Base-by-base conservation (phyloP, 2,888 invertebrate species). In the Myopa tessellatipennis region DNA sequence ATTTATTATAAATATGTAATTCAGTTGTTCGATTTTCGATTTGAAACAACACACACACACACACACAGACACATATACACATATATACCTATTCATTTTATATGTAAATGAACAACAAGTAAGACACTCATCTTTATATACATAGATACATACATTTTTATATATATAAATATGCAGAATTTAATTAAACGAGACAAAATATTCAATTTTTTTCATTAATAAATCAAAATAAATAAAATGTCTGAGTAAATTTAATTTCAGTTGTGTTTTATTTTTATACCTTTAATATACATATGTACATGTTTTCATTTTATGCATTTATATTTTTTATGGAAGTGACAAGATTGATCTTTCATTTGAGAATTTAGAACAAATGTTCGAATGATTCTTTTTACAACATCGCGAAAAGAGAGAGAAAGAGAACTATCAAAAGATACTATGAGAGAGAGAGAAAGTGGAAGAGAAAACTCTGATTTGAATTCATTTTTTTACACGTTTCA, bases 181-280 rank as follows among this genome's bases (percentile, higher is more conserved):
- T 69, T 0, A 36, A 65, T 65, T 38, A 14, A 65, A 65, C 34
- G 3, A 65, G 8, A 65, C 34, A 5, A 65, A 34, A 65, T 60
- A 69, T 69, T 75, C 75, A 69, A 40, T 69, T 69, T 75, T 65
- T 67, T 68, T 55, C 50, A 65, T 74, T 65, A 50, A 71, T 73
- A 69, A 78, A 75, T 50, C 74, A 72, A 78, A 74, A 80, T 77
- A 77, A 79, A 63, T 78, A 78, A 71, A 80, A 60, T 68, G 58
- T 75, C 69, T 73, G 70, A 70, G n/a, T 79, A 80, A 78, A 80
- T 77, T 78, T 79, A 69, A 76, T 61, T 74, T 72, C 4, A 36
- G 52, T 76, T 69, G 79, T 72, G 79, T 81, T 80, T 79, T 79
- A 79, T 78, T 79, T 68, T 8, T 14, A 71, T 34, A 36, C 34